Base-by-base conservation (phyloP, 2,888 invertebrate species). In the Lasioglossum morio region DNA sequence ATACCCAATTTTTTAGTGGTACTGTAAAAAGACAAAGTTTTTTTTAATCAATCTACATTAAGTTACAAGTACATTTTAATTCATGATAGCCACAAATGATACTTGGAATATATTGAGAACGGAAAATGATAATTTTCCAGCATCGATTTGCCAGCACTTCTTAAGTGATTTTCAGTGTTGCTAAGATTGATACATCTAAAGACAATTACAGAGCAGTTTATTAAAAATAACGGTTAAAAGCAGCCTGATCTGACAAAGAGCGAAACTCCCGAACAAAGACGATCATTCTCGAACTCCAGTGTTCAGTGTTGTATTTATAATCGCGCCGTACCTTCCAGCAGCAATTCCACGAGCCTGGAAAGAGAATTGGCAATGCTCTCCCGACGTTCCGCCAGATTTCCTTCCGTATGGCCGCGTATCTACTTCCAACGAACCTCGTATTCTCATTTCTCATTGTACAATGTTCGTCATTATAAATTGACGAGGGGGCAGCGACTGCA, bases 291-390 rank as follows among this genome's bases (percentile, higher is more conserved):
- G 16, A 63, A 63, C 63, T 63, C 16, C 63, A 16, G 63, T 16
- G 30, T 16, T 16, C 63, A 30, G 63, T 30, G 27, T 66, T 66
- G 66, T 23, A 34, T 34, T 66, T 66, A 34, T 66, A 66, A 66
- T 34, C 23, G 34, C 5, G 19, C 19, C 14, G 34, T 12, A 7
- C 16, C 30, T 66, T 16, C 34, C 66, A 34, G 19, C 63, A 30
- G 34, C 34, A 34, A 66, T 37, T 34, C 34, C 30, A 34, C 34
- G 4, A 19, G 34, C 27, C 37, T 69, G 43, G 48, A 66, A 79
- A 77, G 79, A 77, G 79, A 80, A 85, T 87, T 82, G 88, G 85
- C 92, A 92, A 93, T 91, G 91, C 89, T 88, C 90, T 90, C 89
- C 88, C 90, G 89, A 91, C 89, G 89, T 92, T 92, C 89, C 84